phyloP scores from a whole-genome alignment of 2,113 vertebrate genomes.

The Elaphurus davidianus region DNA sequence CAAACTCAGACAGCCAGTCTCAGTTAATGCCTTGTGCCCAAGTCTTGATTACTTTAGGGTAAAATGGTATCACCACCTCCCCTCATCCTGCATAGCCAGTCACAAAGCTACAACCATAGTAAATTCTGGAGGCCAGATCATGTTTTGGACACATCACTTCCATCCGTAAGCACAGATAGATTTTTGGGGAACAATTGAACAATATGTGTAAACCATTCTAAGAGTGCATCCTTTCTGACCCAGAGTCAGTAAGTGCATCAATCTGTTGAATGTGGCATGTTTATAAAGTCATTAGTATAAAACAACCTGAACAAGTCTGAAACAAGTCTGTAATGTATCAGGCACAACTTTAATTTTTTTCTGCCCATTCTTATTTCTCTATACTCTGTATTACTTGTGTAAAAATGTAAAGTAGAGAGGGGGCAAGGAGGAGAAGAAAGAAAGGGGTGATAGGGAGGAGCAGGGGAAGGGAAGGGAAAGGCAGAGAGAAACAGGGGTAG shows the following conservation, averaged over 20 bases:
- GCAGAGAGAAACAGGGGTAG: not conserved
- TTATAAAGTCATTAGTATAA: not conserved
- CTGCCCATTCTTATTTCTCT: not conserved
- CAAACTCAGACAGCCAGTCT: not conserved
- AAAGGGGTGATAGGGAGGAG: too few relatives aligned
- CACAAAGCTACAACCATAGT: not conserved
- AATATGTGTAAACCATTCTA: not conserved
- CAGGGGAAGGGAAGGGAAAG: too few relatives aligned
- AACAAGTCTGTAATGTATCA: not conserved
- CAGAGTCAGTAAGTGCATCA: not conserved
- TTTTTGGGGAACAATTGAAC: fast-evolving
- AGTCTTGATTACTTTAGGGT: not conserved
- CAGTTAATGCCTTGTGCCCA: not conserved
- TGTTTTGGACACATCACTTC: not conserved
- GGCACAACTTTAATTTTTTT: not conserved
- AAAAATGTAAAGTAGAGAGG: not conserved
- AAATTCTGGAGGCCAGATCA: too few relatives aligned
- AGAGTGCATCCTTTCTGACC: not conserved
- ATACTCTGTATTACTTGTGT: not conserved
- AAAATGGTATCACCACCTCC: not conserved
- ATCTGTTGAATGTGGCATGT: not conserved
- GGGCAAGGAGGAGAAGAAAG: not conserved
- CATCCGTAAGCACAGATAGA: not conserved
- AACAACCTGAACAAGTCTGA: not conserved
- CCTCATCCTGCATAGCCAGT: not conserved